Evolutionary conservation across 2,113 vertebrate genomes (phyloP), one percentile per base, ranked within the genome.

Genomic region (Lanius collurio): DNA sequence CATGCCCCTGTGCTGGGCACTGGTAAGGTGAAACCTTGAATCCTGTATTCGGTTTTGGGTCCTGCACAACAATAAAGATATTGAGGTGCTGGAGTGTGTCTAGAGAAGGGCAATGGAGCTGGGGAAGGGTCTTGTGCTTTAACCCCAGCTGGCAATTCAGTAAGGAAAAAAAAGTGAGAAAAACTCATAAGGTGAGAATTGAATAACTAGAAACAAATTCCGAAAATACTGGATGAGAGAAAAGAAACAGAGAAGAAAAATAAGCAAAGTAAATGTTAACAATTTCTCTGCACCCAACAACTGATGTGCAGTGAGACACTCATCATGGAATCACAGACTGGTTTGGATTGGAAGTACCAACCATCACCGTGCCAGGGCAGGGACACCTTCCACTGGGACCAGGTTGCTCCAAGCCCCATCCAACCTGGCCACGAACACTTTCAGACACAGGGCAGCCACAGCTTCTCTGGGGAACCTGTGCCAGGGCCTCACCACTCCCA

Each of bases 21-120:
- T 42, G 49, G 35, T 65, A 42, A 69, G 31, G 14, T 42, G 0
- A 0, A 31, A 79, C 24, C 42, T 65, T 1, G 0, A 64, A 50
- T 50, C 22, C 31, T 27, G 7, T 42, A n/a, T 27, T 88, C 11
- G 19, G 42, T 57, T 88, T 64, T 37, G 35, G 31, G 67, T 15
- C 59, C 26, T 0, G 2, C 50, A 80, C 21, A 31, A 56, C 14
- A 56, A 13, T 50, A 64, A 57, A 57, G 50, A 64, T 27, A 65
- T 7, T 50, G 59, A 73, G 37, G 26, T 65, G 27, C 67, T 65
- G 67, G 35, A 88, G 10, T 37, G 42, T 64, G 33, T 37, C 17
- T 33, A 71, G 18, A 73, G 67, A 65, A 57, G 31, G 22, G 35
- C 35, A 71, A 2, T 7, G 10, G 50, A 73, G 22, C 33, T 57